A percentile compares a stretch with the other conserved stretches of the same genome.
Evolutionary conservation across 2,113 vertebrate genomes (phyloP).

Genomic region (Hymenochirus boettgeri): DNA sequence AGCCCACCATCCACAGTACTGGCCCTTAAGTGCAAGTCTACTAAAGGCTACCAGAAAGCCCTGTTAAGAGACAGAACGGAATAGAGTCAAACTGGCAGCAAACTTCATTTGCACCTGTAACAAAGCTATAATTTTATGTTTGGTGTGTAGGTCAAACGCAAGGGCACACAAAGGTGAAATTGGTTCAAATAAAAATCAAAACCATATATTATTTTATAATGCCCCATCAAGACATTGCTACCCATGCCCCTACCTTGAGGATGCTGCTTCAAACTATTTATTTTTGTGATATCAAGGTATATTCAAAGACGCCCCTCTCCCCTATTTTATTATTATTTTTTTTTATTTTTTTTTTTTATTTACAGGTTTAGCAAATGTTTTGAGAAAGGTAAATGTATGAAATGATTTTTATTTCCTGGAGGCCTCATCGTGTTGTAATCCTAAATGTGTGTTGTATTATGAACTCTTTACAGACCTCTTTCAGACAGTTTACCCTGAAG

Average conservation of each 20-base stretch:
- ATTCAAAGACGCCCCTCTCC: neutral
- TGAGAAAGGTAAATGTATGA: constrained; percentile 42
- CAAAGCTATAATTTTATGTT: constrained; percentile 67
- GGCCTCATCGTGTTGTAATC: constrained; percentile 46
- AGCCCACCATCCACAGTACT: constrained; percentile 44
- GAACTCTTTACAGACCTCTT: constrained; percentile 54
- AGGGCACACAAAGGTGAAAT: constrained; percentile 5
- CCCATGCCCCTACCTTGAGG: constrained; percentile 9
- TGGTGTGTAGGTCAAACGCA: neutral
- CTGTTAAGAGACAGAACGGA: constrained; percentile 78
- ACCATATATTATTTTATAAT: neutral
- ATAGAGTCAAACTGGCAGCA: constrained; percentile 85
- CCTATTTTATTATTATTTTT: too few species aligned
- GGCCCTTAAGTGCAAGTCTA: constrained; percentile 44
- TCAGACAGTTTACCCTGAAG: constrained; percentile 53
- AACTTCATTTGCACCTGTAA: constrained; percentile 81
- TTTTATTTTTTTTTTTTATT: too few species aligned
- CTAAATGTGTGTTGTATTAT: constrained; percentile 45
- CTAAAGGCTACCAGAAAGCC: constrained; percentile 69
- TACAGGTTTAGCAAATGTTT: constrained; percentile 50
- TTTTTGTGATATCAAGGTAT: constrained; percentile 18
- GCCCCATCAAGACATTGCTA: constrained; percentile 11
- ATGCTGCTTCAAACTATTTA: constrained; percentile 19
- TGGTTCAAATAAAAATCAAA: neutral
- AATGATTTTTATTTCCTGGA: constrained; percentile 46